Base-by-base conservation (phyloP, 2,888 invertebrate genomes). In the Drosophila yooni region DNA sequence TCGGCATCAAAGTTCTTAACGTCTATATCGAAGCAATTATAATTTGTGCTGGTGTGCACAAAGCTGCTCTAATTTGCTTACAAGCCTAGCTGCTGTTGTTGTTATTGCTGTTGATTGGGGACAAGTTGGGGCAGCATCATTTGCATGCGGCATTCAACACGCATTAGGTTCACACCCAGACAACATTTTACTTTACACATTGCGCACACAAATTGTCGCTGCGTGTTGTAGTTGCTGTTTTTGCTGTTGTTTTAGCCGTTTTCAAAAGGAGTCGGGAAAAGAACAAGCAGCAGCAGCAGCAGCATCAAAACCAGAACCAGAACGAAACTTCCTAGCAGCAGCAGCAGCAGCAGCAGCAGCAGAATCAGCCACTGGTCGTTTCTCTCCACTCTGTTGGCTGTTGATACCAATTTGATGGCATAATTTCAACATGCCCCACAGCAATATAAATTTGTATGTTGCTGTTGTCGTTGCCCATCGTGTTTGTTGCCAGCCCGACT, bases 381-480 rank as follows among this genome's bases (percentile, higher is more conserved):
- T 72, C 74, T 71, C 67, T 81, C 50, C 76, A 70, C 76, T 54
- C 25, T 25, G 53, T 36, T 89, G 70, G 79, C 81, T 89, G 90
- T 88, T 92, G 89, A 92, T 90, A 85, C 91, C 91, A 92, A 91
- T 92, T 92, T 93, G 93, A 93, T 93, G 93, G 93, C 93, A 93
- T 93, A 93, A 93, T 93, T 93, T 93, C 91, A 92, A 90, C 91
- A 83, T 81, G 90, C 90, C 92, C 91, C 80, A 73, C 75, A 79
- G 92, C 86, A 81, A 87, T 90, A 89, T 89, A 91, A 91, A 89
- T 89, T 88, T 91, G 82, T 86, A 83, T 78, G 83, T 82, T 75
- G 88, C 78, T 70, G 81, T 78, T 81, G 86, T 82, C 79, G 83
- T 79, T 83, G 81, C 58, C 51, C 62, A 58, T 64, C 74, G 70